These are phyloP conservation scores for Erythrocercus mccallii DNA, from an alignment of 2,113 vertebrate genomes.

Conservation along the genomic window DNA sequence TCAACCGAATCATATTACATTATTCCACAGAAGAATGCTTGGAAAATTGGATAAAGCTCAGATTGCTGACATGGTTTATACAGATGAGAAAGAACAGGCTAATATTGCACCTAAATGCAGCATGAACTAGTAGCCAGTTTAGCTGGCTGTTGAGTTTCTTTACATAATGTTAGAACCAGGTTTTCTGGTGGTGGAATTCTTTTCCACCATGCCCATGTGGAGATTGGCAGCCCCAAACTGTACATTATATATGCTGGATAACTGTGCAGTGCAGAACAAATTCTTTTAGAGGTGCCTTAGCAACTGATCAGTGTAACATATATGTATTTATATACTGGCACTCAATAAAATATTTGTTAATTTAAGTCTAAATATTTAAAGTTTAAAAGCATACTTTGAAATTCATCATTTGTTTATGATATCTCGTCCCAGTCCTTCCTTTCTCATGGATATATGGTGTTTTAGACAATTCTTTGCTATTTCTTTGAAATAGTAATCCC, in stretches of 20 bases:
- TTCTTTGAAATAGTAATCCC: neutral
- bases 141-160: neutral
- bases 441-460: neutral
- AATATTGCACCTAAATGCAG: neutral
- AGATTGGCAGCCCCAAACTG: neutral
- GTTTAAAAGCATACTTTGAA: neutral
- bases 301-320: neutral
- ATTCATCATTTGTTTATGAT: neutral
- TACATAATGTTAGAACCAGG: neutral
- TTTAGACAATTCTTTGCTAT: neutral
- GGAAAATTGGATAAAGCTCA: conserved; percentile 1
- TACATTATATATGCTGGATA: neutral
- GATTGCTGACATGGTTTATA: neutral
- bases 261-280: neutral
- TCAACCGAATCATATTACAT: neutral
- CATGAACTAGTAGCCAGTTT: neutral
- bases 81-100: neutral
- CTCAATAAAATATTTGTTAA: neutral
- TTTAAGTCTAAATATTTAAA: neutral
- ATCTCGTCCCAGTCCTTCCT: neutral
- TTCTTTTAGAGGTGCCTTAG: neutral
- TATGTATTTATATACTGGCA: neutral
- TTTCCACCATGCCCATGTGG: neutral
- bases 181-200: neutral
- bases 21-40: neutral